Evolutionary conservation across 2,888 invertebrate species (phyloP).

Genomic region (Agrilus biguttatus): DNA sequence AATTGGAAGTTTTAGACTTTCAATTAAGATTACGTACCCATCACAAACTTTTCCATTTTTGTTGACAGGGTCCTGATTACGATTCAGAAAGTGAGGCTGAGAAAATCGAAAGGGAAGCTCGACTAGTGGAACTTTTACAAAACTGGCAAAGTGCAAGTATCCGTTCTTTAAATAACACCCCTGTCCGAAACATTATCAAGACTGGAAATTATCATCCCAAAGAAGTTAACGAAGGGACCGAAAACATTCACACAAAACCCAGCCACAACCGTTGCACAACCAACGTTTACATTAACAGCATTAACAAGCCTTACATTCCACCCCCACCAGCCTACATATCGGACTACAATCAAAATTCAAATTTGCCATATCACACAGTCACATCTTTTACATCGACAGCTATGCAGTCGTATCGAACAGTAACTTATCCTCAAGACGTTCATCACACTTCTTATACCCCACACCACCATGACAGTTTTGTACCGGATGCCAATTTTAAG

Average conservation of each 20-base stretch:
- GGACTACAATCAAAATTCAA: slow-evolving; percentile 4
- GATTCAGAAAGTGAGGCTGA: slow-evolving; percentile 66
- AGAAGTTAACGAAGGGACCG: no score
- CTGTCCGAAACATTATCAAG: slow-evolving; percentile 25
- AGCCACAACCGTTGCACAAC: no score
- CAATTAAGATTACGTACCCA: no score
- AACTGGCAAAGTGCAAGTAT: slow-evolving; percentile 65
- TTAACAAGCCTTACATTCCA: slow-evolving; percentile 3
- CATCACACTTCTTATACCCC: neutral
- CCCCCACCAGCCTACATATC: slow-evolving; percentile 2
- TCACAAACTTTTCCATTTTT: no score
- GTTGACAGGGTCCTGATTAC: slow-evolving; percentile 61
- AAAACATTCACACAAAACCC: no score
- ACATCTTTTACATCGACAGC: no score
- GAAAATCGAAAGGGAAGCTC: slow-evolving; percentile 50
- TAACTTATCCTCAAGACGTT: neutral
- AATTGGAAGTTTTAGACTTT: no score
- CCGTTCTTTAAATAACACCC: slow-evolving; percentile 38
- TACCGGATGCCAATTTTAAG: no score
- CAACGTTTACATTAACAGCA: neutral
- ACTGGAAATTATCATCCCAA: slow-evolving; percentile 12
- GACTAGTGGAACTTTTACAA: slow-evolving; percentile 51
- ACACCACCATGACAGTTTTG: neutral
- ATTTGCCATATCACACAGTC: no score
- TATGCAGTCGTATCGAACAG: no score